Evolutionary conservation across 2,888 invertebrate genomes (phyloP).

Genomic region (Trissolcus brochymenae): DNA sequence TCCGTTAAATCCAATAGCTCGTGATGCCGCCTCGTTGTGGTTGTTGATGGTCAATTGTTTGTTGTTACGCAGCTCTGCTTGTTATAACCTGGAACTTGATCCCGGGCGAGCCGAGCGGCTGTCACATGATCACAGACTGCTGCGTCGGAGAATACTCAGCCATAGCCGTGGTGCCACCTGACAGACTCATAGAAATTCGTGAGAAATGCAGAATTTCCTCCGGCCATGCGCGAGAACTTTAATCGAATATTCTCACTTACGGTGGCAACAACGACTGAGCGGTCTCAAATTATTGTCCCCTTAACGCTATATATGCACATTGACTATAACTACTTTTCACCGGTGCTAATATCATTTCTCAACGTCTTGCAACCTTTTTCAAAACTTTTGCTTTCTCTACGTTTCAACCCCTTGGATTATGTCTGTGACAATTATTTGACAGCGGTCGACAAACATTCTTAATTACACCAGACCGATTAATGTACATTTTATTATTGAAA

Average conservation of each 20-base stretch:
- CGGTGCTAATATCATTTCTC: conserved; percentile 24
- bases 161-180: conserved; percentile 72
- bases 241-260: conserved; percentile 69
- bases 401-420: no score
- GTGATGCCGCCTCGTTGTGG: no score
- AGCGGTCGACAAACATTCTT: no score
- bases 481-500: no score
- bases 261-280: conserved; percentile 59
- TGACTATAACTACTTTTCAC: conserved; percentile 45
- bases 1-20: no score
- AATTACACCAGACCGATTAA: no score
- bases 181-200: conserved; percentile 71
- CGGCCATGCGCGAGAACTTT: conserved; percentile 70
- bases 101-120: conserved; percentile 27
- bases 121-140: conserved; percentile 48
- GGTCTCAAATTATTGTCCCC: conserved; percentile 48
- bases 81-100: conserved; percentile 64
- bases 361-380: no score
- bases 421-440: no score
- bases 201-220: conserved; percentile 70
- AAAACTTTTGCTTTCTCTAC: no score
- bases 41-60: no score
- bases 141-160: conserved; percentile 40
- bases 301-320: conserved; percentile 20
- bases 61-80: not conserved